A percentile compares a stretch with the other conserved stretches of the same genome.
phyloP scores from a whole-genome alignment of 2,797 vertebrate genomes.

The Falco cherrug region DNA sequence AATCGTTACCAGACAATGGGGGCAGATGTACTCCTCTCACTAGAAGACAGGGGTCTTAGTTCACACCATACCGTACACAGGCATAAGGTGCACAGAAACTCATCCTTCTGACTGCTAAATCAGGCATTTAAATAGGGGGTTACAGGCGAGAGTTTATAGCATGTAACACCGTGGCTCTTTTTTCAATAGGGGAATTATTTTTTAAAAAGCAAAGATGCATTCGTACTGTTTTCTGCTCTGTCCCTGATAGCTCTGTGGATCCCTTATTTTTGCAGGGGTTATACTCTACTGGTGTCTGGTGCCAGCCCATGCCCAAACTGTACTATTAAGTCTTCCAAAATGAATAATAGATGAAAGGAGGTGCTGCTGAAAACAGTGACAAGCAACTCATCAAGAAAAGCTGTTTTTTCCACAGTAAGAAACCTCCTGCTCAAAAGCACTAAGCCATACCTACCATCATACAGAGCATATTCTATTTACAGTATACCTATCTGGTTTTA shows the following conservation, averaged over 20 bases:
- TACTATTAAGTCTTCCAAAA: constrained; percentile 69
- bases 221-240: neutral
- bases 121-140: neutral
- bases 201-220: neutral
- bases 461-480: constrained; percentile 66
- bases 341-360: constrained; percentile 79
- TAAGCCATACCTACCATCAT: constrained; percentile 57
- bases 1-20: fast-evolving
- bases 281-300: constrained; percentile 40
- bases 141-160: neutral
- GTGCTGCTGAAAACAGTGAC: constrained; percentile 72
- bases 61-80: neutral
- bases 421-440: constrained; percentile 67
- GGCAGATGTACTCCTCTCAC: neutral
- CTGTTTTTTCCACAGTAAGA: constrained; percentile 70
- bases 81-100: neutral
- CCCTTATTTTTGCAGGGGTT: constrained; percentile 26
- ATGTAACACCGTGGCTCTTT: neutral
- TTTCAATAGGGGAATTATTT: neutral
- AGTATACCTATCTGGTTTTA: constrained; percentile 61
- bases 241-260: neutral
- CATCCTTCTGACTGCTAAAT: neutral
- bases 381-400: constrained; percentile 74
- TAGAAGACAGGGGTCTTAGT: neutral
- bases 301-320: constrained; percentile 60